Conservation (phyloP, 2,797 vertebrate species). For the Gymnopithys bicolor region DNA sequence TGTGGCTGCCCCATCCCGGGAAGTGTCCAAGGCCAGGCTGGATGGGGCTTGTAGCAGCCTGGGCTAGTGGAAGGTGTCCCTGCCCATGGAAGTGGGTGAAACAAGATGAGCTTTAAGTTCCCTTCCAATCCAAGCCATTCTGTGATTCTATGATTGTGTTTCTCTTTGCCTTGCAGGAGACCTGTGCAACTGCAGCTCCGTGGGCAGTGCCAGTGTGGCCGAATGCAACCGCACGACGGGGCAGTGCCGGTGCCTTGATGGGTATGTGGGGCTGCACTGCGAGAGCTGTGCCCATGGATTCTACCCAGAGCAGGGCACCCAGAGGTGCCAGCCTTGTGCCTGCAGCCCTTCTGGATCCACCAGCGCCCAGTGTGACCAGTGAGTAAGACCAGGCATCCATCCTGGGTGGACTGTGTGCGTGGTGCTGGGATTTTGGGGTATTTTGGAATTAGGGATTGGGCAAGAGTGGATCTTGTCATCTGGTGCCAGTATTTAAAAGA, state of each 20-base stretch:
- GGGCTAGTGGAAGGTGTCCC: neutral
- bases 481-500: neutral
- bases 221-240: slow-evolving; percentile 65
- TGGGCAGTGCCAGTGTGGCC: slow-evolving; percentile 43
- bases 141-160: neutral
- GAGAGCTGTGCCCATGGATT: slow-evolving; percentile 61
- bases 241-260: slow-evolving; percentile 68
- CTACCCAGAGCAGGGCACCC: neutral
- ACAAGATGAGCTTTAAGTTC: neutral
- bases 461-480: neutral
- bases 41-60: neutral
- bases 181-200: slow-evolving; percentile 75
- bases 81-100: rapidly evolving
- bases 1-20: neutral
- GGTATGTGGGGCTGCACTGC: slow-evolving; percentile 63
- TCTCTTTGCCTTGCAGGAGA: slow-evolving; percentile 63
- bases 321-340: slow-evolving; percentile 57
- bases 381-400: neutral
- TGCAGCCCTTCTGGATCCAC: slow-evolving; percentile 53
- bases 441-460: neutral
- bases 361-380: slow-evolving; percentile 64
- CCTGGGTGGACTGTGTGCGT: rapidly evolving
- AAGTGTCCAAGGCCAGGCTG: neutral
- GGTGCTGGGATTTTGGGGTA: rapidly evolving
- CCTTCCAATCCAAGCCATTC: neutral